These are phyloP conservation scores for Idaea dimidiata DNA, from an alignment of 2,888 invertebrate genomes.

Conservation along the genomic window DNA sequence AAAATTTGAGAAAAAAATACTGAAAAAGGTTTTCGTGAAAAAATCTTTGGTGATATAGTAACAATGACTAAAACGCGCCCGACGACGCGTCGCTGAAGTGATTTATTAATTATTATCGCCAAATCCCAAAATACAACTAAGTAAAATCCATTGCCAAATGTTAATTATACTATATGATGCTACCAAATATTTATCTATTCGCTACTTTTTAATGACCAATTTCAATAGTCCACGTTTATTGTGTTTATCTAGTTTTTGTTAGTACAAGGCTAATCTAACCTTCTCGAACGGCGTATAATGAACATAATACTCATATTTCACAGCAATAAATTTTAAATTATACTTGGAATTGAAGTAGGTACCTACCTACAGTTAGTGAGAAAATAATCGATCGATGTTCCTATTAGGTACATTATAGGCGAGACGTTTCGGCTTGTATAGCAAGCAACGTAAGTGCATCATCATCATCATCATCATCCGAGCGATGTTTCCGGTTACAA, in stretches of 20 bases:
- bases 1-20: no score
- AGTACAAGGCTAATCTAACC: constrained; percentile 35
- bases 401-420: constrained; percentile 18
- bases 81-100: no score
- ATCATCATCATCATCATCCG: no score
- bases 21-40: no score
- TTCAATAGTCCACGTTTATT: constrained; percentile 19
- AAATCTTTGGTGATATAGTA: no score
- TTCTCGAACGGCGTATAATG: constrained; percentile 25
- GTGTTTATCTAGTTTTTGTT: constrained; percentile 32
- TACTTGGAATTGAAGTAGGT: no score
- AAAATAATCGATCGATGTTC: no score
- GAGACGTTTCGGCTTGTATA: constrained; percentile 12
- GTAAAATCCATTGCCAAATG: constrained; percentile 43
- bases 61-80: no score
- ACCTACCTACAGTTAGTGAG: no score
- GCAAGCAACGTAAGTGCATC: no score
- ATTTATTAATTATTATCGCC: constrained; percentile 19
- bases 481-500: no score
- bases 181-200: constrained; percentile 17
- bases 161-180: constrained; percentile 25
- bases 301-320: constrained; percentile 29
- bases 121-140: constrained; percentile 33
- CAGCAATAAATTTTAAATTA: constrained; percentile 31
- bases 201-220: constrained; percentile 20